Evolutionary conservation across 2,113 vertebrate genomes (phyloP), one percentile per base, ranked within the genome.

Genomic region (Bagarius yarrelli): DNA sequence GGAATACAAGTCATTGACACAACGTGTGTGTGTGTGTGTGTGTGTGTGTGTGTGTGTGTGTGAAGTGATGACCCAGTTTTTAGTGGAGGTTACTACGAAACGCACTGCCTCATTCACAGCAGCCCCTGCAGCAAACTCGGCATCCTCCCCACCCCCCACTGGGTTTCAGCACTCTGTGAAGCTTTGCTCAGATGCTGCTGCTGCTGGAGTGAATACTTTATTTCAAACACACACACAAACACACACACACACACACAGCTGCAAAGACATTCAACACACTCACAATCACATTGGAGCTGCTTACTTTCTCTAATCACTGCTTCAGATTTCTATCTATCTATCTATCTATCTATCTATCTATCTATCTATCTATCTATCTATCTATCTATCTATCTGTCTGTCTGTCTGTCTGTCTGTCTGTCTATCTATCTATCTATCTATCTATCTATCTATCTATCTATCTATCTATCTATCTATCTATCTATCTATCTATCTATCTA

Each of bases 1-100:
- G 40, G 63, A 34, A 81, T 66, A 56, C 25, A 64, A 32, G 78
- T 50, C 55, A 21, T 52, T 84, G 81, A 76, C 52, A 66, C 52
- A 21, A 56, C 30, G 79, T 32, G 44, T 66, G 30, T 40, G 76
- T 52, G 30, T 61, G 79, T 50, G 70, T 61, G 67, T 34, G 36
- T 40, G 55, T 63, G 80, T 15, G 53, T 44, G 66, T 53, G 30
- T 55, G 59, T 36, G 69, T 25, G 40, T 36, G 40, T 81, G 47
- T 57, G 53, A 59, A 78, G 67, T n/a, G 63, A 57, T 86, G 85
- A 86, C 85, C 85, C 77, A 86, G 82, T 80, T 84, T 86, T 82
- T 73, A 76, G 59, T 76, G 40, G 56, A 76, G 56, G 66, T 81
- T 84, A 82, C 71, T 76, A 73, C 76, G 57, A 84, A 80, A 80